Conservation (phyloP, 1,140 invertebrate genomes). For the Oppia nitens region DNA sequence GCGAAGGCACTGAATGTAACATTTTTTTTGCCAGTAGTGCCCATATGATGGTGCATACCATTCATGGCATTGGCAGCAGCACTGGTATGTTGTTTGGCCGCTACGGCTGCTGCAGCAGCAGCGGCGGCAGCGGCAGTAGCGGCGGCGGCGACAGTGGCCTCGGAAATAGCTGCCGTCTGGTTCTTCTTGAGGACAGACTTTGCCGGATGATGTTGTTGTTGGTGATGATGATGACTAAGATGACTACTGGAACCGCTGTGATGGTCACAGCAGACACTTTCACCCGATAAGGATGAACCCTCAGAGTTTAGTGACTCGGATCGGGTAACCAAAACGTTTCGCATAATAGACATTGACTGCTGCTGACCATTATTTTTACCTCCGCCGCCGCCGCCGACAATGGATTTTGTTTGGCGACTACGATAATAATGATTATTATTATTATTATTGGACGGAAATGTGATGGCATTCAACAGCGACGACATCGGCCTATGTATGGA, state of each 20-base stretch:
- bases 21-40: slow-evolving; percentile 5
- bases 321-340: background rate
- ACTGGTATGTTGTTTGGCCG: background rate
- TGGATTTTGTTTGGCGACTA: background rate
- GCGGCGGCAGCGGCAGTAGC: background rate
- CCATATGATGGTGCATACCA: too few species aligned
- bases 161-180: background rate
- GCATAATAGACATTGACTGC: background rate
- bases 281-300: slow-evolving; percentile 9
- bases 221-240: background rate
- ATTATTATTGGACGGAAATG: background rate
- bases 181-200: slow-evolving; percentile 11
- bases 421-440: too few species aligned
- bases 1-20: slow-evolving; percentile 12
- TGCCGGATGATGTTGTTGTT: background rate
- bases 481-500: background rate
- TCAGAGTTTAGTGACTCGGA: slow-evolving; percentile 6
- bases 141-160: background rate
- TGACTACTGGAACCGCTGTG: background rate
- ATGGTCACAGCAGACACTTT: slow-evolving; percentile 1
- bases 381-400: too few species aligned
- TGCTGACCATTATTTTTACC: background rate
- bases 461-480: background rate
- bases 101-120: background rate
- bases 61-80: background rate